Conservation (phyloP, 2,113 vertebrate genomes). For the Oreotrochilus melanogaster region DNA sequence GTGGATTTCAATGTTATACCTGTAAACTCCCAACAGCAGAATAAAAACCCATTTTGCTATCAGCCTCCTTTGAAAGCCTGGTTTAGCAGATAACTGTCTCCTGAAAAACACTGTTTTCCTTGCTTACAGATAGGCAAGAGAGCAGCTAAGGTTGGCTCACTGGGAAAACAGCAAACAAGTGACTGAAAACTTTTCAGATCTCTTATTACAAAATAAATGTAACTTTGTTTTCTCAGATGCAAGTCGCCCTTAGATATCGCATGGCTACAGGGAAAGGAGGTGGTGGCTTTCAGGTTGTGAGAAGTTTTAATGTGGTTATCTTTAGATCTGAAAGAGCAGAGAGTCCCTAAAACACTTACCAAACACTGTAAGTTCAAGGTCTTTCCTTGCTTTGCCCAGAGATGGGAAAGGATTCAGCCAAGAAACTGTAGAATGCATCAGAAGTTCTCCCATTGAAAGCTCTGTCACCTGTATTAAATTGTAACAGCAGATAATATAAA, state of each 20-base stretch:
- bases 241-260: not conserved
- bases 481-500: not conserved
- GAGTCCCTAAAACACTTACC: constrained; percentile 78
- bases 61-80: not conserved
- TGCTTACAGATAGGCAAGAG: not conserved
- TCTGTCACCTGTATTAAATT: constrained; percentile 87
- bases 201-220: not conserved
- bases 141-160: not conserved
- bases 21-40: not conserved
- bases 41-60: not conserved
- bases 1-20: not conserved
- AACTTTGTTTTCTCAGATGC: not conserved
- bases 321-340: not conserved
- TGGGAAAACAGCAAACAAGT: not conserved
- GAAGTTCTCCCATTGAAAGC: constrained; percentile 98
- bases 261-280: not conserved
- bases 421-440: constrained; percentile 91
- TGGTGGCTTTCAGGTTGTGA: not conserved
- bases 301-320: not conserved
- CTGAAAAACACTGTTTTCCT: not conserved
- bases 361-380: constrained; percentile 93
- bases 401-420: constrained; percentile 95
- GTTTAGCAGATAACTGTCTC: not conserved
- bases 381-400: constrained; percentile 91
- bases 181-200: not conserved